These are phyloP conservation scores for Toxonevra muliebris DNA, from an alignment of 2,888 invertebrate genomes.

Conservation along the genomic window DNA sequence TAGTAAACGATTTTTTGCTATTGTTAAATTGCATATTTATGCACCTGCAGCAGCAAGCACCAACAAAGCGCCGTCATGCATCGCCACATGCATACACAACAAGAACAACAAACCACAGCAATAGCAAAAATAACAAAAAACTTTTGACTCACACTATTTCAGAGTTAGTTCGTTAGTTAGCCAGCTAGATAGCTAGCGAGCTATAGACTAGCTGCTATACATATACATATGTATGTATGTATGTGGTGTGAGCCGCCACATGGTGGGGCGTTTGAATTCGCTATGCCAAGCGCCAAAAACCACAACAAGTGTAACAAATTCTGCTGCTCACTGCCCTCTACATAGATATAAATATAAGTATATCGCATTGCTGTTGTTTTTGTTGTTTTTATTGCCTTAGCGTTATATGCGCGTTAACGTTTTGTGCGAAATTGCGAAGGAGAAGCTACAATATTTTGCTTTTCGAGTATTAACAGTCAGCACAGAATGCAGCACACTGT, in stretches of 20 bases:
- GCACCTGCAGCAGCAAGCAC: conserved; percentile 36
- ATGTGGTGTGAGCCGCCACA: too few relatives aligned
- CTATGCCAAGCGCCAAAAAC: conserved; percentile 11
- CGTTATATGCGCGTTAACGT: too few relatives aligned
- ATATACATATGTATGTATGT: not conserved
- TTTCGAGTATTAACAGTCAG: too few relatives aligned
- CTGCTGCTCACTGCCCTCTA: too few relatives aligned
- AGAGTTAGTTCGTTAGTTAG: too few relatives aligned
- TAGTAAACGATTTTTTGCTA: conserved; percentile 11
- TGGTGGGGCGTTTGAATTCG: not conserved
- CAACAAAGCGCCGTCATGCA: conserved; percentile 34
- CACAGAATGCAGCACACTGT: too few relatives aligned
- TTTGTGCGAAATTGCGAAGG: too few relatives aligned
- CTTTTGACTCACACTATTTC: too few relatives aligned
- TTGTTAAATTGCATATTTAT: conserved; percentile 29
- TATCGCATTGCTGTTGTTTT: too few relatives aligned
- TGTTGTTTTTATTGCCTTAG: too few relatives aligned
- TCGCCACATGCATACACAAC: conserved; percentile 31
- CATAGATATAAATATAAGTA: too few relatives aligned
- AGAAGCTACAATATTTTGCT: too few relatives aligned
- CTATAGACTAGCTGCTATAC: not conserved
- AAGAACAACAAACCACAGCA: conserved; percentile 9
- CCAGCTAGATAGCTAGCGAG: not conserved
- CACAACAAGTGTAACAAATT: not conserved
- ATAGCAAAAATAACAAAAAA: not conserved